Evolutionary conservation across 2,888 invertebrate genomes (phyloP).

Genomic region (Hymenopus coronatus): DNA sequence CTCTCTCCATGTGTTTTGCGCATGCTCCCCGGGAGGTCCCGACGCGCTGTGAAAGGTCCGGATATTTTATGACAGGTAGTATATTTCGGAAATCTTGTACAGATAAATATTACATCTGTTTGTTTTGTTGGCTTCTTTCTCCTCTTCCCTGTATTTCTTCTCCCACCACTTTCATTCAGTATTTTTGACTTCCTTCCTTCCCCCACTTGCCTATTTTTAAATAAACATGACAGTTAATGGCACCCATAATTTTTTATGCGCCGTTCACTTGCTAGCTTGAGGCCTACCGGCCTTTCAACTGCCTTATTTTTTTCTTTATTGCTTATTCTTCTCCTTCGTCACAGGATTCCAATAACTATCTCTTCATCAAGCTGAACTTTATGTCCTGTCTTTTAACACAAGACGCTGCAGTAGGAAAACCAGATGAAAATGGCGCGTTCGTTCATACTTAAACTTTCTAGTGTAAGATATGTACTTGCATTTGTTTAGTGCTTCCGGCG

Average conservation of each 20-base stretch:
- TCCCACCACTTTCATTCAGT: background rate
- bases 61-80: background rate
- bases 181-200: background rate
- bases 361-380: background rate
- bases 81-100: background rate
- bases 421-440: background rate
- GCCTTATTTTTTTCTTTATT: background rate
- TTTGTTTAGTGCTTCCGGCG: too few species aligned
- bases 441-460: background rate
- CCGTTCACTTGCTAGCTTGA: background rate
- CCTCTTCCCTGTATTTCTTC: background rate
- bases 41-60: background rate
- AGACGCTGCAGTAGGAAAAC: background rate
- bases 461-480: too few species aligned
- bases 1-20: background rate
- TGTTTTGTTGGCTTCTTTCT: background rate
- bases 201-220: background rate
- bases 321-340: background rate
- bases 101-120: background rate
- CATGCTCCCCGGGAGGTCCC: background rate
- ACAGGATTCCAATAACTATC: background rate
- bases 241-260: background rate
- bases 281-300: background rate
- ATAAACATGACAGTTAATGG: constrained; percentile 17
- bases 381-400: background rate